Conservation (phyloP, 2,113 vertebrate genomes). For the Pseudopipra pipra region DNA sequence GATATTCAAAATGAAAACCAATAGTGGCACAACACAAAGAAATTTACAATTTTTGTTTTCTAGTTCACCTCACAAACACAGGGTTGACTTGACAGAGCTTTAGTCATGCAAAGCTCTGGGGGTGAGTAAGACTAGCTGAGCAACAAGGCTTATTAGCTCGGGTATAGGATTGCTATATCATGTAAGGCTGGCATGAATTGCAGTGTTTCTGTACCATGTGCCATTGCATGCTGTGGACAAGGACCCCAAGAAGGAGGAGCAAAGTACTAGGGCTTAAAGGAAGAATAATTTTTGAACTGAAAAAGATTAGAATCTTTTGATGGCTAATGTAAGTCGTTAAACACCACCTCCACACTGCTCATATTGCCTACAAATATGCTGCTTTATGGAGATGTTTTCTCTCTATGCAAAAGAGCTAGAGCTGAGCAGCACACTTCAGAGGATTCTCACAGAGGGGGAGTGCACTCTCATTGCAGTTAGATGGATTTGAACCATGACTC, state of each 20-base stretch:
- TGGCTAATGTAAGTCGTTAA: not conserved
- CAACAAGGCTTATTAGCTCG: not conserved
- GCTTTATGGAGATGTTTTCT: not conserved
- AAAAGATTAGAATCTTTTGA: not conserved
- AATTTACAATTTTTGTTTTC: not conserved
- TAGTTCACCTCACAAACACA: not conserved
- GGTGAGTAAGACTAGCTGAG: not conserved
- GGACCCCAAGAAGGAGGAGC: not conserved
- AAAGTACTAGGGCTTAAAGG: not conserved
- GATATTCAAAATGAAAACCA: not conserved
- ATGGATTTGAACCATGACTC: not conserved
- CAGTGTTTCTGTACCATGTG: not conserved
- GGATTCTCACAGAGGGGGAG: not conserved
- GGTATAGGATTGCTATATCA: not conserved
- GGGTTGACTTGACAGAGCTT: not conserved
- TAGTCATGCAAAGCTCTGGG: not conserved
- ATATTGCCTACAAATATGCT: not conserved
- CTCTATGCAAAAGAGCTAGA: not conserved
- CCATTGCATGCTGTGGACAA: not conserved
- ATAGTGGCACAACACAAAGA: not conserved
- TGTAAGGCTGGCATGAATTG: not conserved
- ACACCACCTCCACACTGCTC: not conserved
- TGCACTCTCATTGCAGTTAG: not conserved
- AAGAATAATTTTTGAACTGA: not conserved
- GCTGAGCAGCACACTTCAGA: not conserved